Base-by-base conservation (phyloP, 37 sponge, comb jelly and placozoan genomes). In the Cladorhizidae sp. region DNA sequence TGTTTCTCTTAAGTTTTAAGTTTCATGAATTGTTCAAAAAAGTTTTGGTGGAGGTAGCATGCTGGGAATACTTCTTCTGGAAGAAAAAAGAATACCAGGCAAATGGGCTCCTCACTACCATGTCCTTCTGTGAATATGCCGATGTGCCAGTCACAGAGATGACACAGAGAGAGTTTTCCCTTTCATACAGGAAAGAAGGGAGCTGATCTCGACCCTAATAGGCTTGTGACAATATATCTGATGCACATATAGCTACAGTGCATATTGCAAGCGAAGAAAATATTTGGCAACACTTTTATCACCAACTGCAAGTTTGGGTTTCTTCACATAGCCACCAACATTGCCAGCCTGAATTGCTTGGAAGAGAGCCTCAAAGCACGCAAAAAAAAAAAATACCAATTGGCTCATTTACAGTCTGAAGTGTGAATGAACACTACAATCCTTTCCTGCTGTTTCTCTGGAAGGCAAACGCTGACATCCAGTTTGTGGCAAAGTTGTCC, bases 391-490 rank as follows among this genome's bases (percentile, higher is more conserved):
- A 74, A 80, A n/a, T 89, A 89, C 71, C 39, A 85, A 9, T 51
- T 89, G 9, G 32, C 33, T 3, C 74, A 80, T 22, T 20, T 32
- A 28, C 39, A 33, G 5, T 40, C 21, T 26, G 89, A 88, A 69
- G 42, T 22, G 12, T 51, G 82, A 39, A 78, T 88, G 29, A 88
- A 88, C 41, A 79, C 68, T 83, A 88, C 75, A 88, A 83, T 77
- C 89, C 89, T 26, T 58, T 83, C 22, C 37, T 88, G 65, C 74
- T 83, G n/a, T 22, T 79, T 25, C 26, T 83, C 41, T 88, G 89
- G 90, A 84, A 79, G 69, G 90, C 85, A 21, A 89, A 89, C 70
- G 63, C 77, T 17, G 90, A 89, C 45, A 26, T 89, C 7, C 90
- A 83, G 57, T 89, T 61, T 49, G 58, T 79, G 28, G 85, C 80